A percentile compares a stretch with the other conserved stretches of the same genome.
phyloP scores from a whole-genome alignment of 2,888 invertebrate species.

The Cerceris ruficornis region DNA sequence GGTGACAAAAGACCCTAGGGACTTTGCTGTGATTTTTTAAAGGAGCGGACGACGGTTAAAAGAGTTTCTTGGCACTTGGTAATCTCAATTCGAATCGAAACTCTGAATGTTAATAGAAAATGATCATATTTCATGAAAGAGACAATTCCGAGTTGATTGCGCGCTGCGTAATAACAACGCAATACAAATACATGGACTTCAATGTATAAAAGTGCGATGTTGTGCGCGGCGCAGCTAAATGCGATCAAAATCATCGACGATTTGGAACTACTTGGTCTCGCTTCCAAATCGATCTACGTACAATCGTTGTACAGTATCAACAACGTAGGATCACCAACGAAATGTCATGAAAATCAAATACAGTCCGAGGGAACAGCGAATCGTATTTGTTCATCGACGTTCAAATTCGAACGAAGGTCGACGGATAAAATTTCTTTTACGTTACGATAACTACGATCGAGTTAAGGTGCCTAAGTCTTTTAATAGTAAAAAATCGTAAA shows the following conservation, averaged over 20 bases:
- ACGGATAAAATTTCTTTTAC: slow-evolving; percentile 40
- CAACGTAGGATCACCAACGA: slow-evolving; percentile 35
- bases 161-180: slow-evolving; percentile 28
- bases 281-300: slow-evolving; percentile 16
- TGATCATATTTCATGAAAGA: neutral
- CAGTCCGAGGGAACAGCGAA: slow-evolving; percentile 43
- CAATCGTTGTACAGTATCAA: slow-evolving; percentile 40
- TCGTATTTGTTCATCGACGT: slow-evolving; percentile 23
- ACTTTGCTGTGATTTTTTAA: no score
- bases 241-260: slow-evolving; percentile 12
- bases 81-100: no score
- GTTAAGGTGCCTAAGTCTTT: slow-evolving; percentile 41
- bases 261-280: slow-evolving; percentile 18
- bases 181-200: slow-evolving; percentile 35
- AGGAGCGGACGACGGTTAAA: no score
- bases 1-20: no score
- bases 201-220: slow-evolving; percentile 53
- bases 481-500: slow-evolving; percentile 53
- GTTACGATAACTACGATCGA: slow-evolving; percentile 48
- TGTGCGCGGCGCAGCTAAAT: slow-evolving; percentile 62
- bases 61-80: no score
- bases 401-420: slow-evolving; percentile 40
- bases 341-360: slow-evolving; percentile 15
- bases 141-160: slow-evolving; percentile 16
- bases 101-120: neutral